Evolutionary conservation across 1,140 invertebrate species (phyloP).

Genomic region (Scaptomyza graminum): DNA sequence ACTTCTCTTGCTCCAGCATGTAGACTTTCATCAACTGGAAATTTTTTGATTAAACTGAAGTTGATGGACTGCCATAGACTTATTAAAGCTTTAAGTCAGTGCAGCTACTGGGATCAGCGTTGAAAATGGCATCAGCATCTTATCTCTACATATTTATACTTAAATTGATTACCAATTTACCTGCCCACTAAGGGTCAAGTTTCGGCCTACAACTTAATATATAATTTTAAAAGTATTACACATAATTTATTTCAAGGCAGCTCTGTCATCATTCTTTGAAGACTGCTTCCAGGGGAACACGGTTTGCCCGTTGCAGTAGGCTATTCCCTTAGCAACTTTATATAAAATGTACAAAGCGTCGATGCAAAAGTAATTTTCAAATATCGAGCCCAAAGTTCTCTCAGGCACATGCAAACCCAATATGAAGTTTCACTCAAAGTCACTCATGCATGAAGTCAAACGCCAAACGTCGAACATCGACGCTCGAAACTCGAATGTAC

Average conservation of each 20-base stretch:
- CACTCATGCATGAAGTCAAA: conserved; percentile 74
- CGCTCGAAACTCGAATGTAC: conserved; percentile 5
- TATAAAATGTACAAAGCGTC: conserved; percentile 78
- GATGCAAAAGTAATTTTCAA: conserved; percentile 52
- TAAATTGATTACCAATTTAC: conserved; percentile 75
- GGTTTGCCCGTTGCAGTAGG: conserved; percentile 25
- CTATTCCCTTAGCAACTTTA: conserved; percentile 52
- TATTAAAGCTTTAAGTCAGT: conserved; percentile 64
- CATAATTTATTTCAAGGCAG: conserved; percentile 63
- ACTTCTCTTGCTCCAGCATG: conserved; percentile 19
- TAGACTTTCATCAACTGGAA: conserved; percentile 65
- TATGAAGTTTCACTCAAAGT: conserved; percentile 68
- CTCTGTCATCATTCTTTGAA: conserved; percentile 22
- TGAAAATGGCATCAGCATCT: conserved; percentile 22
- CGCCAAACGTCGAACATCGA: conserved; percentile 48
- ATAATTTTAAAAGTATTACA: conserved; percentile 45
- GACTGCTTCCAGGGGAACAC: conserved; percentile 41
- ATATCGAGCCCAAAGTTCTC: not conserved
- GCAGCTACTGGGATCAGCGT: conserved; percentile 65
- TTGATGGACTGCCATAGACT: conserved; percentile 41
- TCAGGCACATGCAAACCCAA: conserved; percentile 14
- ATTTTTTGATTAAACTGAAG: conserved; percentile 76
- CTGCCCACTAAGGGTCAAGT: conserved; percentile 32
- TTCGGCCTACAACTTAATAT: conserved; percentile 43
- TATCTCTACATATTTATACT: conserved; percentile 60